Conservation (phyloP, 2,888 invertebrate species). For the Gibbula magus region DNA sequence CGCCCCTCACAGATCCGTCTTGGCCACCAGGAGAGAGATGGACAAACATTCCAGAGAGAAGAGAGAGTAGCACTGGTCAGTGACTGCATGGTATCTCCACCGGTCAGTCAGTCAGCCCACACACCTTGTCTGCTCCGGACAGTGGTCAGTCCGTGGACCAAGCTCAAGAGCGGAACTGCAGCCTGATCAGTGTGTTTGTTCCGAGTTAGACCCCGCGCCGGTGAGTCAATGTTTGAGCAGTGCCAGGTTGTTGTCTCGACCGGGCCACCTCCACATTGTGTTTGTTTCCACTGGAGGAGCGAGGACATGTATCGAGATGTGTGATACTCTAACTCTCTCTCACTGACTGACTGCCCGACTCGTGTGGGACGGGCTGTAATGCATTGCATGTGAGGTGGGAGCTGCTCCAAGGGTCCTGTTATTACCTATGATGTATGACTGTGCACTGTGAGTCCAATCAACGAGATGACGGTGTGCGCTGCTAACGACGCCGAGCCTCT, state of each 20-base stretch:
- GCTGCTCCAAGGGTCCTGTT: too few species aligned
- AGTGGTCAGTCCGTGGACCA: neutral
- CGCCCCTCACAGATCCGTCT: too few species aligned
- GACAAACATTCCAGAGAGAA: neutral
- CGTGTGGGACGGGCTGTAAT: too few species aligned
- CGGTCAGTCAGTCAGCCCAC: neutral
- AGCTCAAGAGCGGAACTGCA: neutral
- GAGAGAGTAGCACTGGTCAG: neutral
- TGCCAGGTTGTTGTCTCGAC: conserved; percentile 1
- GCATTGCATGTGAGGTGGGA: too few species aligned
- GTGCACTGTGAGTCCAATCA: too few species aligned
- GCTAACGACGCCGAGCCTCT: neutral
- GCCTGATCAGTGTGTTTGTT: neutral
- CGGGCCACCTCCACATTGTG: neutral
- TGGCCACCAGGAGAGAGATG: neutral
- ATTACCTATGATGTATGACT: too few species aligned
- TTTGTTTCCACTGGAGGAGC: too few species aligned
- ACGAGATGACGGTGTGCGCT: too few species aligned
- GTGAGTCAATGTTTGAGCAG: neutral
- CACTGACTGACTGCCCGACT: too few species aligned
- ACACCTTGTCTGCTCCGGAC: neutral
- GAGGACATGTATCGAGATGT: too few species aligned
- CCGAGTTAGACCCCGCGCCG: neutral
- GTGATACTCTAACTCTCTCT: too few species aligned
- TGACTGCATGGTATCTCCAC: too few species aligned